Conservation (phyloP, 2,797 vertebrate genomes). For the Poecilia velifera region DNA sequence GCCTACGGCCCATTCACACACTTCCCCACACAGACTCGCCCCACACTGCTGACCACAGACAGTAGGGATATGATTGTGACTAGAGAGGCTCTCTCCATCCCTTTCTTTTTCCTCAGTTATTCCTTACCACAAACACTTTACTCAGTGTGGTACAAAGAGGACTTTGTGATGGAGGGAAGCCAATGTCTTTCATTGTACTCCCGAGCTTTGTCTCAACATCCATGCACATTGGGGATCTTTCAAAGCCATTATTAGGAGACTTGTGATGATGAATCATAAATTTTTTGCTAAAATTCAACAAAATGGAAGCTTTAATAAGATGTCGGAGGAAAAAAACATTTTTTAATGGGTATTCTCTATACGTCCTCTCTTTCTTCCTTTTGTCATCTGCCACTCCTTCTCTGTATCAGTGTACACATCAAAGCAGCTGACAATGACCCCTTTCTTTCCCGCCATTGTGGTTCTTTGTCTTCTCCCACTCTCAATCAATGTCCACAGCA, state of each 20-base stretch:
- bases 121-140: conserved; percentile 65
- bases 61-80: conserved; percentile 37
- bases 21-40: conserved; percentile 1
- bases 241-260: conserved; percentile 27
- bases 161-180: conserved; percentile 62
- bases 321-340: no score
- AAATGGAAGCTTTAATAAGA: not conserved
- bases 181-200: conserved; percentile 60
- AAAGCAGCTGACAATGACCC: conserved; percentile 50
- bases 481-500: conserved; percentile 43
- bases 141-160: conserved; percentile 62
- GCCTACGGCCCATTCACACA: conserved; percentile 20
- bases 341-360: conserved; percentile 7
- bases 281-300: conserved; percentile 27
- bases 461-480: conserved; percentile 23
- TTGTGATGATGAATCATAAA: conserved; percentile 20
- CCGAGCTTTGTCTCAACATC: conserved; percentile 60
- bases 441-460: conserved; percentile 49
- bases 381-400: conserved; percentile 42
- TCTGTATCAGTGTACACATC: conserved; percentile 61
- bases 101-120: conserved; percentile 55
- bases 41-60: conserved; percentile 15
- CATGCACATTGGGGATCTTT: conserved; percentile 33
- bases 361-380: conserved; percentile 13
- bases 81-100: conserved; percentile 26